phyloP scores from a whole-genome alignment of 2,113 vertebrate species.

The Struthidea cinerea region DNA sequence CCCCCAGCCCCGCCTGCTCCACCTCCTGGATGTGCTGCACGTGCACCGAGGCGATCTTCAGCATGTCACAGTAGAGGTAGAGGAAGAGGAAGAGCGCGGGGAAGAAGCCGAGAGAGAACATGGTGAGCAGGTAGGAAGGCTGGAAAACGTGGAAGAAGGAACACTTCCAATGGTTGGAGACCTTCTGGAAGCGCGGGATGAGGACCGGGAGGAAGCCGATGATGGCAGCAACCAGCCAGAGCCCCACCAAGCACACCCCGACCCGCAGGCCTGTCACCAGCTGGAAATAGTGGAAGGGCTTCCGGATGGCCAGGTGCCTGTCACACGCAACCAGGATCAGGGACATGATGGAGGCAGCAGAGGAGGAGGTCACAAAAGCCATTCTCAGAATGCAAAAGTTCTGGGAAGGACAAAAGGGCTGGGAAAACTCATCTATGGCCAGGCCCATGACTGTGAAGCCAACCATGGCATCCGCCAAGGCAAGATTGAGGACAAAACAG shows the following conservation, averaged over 20 bases:
- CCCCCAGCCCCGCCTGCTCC: constrained; percentile 37
- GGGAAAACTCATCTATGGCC: constrained; percentile 74
- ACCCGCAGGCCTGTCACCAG: constrained; percentile 69
- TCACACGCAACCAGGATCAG: constrained; percentile 86
- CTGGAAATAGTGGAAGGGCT: constrained; percentile 81
- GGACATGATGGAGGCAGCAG: constrained; percentile 84
- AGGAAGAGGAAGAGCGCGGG: constrained; percentile 78
- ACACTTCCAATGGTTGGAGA: constrained; percentile 59
- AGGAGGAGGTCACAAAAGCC: constrained; percentile 80
- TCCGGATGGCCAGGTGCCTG: constrained; percentile 87
- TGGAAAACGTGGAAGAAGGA: constrained; percentile 83
- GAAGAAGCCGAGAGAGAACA: constrained; percentile 83
- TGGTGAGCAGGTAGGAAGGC: constrained; percentile 71
- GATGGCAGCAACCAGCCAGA: constrained; percentile 78
- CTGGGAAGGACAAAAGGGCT: constrained; percentile 29
- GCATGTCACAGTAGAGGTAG: constrained; percentile 90
- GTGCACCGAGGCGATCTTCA: constrained; percentile 83
- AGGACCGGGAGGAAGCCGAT: constrained; percentile 83
- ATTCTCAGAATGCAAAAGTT: constrained; percentile 80
- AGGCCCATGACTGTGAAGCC: constrained; percentile 81
- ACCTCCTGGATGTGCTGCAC: constrained; percentile 79
- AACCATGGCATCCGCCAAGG: constrained; percentile 81
- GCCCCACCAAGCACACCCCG: constrained; percentile 37
- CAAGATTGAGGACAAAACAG: constrained; percentile 86
- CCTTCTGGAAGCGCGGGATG: constrained; percentile 68